phyloP scores from a whole-genome alignment of 35 echinoderm and acorn worm genomes.

The Acanthaster planci region DNA sequence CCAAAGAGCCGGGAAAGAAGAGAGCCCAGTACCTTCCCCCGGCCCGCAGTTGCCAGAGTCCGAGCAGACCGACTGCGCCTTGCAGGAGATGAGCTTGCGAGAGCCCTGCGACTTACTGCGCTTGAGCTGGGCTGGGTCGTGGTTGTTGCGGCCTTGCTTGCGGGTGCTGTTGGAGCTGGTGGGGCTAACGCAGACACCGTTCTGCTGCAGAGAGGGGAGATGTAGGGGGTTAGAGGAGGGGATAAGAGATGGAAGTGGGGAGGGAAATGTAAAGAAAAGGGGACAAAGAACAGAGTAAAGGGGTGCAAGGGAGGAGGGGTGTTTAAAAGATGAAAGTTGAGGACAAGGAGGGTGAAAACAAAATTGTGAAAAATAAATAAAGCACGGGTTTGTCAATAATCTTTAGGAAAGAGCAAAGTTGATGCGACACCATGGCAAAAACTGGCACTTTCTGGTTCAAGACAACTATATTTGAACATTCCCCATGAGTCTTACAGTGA shows the following conservation, averaged over 20 bases:
- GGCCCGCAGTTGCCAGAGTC: conserved; percentile 87
- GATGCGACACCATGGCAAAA: no score
- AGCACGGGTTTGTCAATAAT: no score
- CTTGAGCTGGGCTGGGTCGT: conserved; percentile 73
- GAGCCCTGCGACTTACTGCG: conserved; percentile 97
- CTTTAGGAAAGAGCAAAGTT: no score
- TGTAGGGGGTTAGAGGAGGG: neutral
- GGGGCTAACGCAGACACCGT: conserved; percentile 88
- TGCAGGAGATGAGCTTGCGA: conserved; percentile 80
- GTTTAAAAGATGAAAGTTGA: neutral
- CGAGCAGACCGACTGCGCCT: conserved; percentile 83
- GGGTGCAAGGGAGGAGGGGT: neutral
- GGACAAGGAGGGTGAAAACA: no score
- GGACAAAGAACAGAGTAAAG: neutral
- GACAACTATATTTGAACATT: no score
- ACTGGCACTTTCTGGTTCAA: no score
- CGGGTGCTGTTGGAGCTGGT: conserved; percentile 62
- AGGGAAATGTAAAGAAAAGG: neutral
- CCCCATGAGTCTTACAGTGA: no score
- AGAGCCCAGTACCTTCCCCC: conserved; percentile 65
- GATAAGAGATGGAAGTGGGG: neutral
- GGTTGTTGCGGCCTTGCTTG: conserved; percentile 73
- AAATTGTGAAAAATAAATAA: no score
- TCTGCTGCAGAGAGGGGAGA: conserved; percentile 42
- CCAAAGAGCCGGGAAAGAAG: conserved; percentile 78